Conservation (phyloP, 2,797 vertebrate species). For the Hypotaenidia okinawae region DNA sequence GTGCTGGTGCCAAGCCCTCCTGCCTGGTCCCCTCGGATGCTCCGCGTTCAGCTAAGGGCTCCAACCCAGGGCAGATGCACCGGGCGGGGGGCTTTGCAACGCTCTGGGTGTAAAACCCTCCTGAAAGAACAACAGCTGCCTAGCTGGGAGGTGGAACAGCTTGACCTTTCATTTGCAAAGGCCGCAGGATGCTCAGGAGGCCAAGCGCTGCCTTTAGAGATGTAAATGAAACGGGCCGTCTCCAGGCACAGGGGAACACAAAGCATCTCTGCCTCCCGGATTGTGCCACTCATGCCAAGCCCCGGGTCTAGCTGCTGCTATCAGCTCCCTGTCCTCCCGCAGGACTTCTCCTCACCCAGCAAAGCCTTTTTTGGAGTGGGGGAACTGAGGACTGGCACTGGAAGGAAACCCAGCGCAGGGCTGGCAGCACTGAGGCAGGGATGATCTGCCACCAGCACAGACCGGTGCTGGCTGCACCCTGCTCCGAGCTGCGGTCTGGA, state of each 20-base stretch:
- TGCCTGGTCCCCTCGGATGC: neutral
- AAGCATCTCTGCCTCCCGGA: neutral
- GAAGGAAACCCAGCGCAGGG: neutral
- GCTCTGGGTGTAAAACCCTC: neutral
- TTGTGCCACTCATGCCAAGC: neutral
- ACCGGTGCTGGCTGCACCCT: too few species aligned
- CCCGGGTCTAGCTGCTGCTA: too few species aligned
- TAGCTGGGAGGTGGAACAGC: neutral
- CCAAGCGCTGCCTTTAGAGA: neutral
- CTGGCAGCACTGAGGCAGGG: neutral
- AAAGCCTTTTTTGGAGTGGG: neutral
- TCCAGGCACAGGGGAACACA: neutral
- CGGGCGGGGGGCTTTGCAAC: neutral
- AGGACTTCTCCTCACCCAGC: neutral
- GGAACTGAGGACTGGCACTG: neutral
- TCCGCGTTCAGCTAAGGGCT: neutral
- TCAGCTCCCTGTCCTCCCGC: neutral
- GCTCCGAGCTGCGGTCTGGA: neutral
- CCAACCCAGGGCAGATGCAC: neutral
- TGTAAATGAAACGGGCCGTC: neutral
- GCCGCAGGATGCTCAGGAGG: neutral
- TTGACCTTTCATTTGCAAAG: neutral
- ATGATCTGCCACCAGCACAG: fast-evolving
- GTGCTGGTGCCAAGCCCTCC: neutral
- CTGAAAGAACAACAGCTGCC: neutral